Percentiles rank a stretch among this genome's conserved stretches.
Evolutionary conservation across 2,888 invertebrate genomes (phyloP).

Genomic region (Oeneis ivallda): DNA sequence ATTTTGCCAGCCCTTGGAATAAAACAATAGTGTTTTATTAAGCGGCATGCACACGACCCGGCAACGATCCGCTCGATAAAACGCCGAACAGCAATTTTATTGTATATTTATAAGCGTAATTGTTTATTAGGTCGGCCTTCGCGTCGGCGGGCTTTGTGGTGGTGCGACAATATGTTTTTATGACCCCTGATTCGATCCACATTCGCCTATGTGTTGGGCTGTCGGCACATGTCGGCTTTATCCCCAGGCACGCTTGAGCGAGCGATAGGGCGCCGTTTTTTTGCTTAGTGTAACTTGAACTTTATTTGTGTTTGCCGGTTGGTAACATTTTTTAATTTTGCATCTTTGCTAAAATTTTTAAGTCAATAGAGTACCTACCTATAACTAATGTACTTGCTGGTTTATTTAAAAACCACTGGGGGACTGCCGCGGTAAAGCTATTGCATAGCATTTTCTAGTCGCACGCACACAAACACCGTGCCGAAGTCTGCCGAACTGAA

Average conservation of each 20-base stretch:
- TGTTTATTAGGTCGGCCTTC: conserved; percentile 66
- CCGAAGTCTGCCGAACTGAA: no score
- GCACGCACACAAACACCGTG: no score
- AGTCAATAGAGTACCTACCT: no score
- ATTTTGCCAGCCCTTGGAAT: conserved; percentile 13
- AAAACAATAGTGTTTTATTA: conserved; percentile 27
- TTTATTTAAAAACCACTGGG: no score
- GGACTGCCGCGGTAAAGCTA: no score
- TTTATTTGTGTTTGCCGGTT: background rate
- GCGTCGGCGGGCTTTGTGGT: conserved; percentile 61
- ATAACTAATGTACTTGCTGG: no score
- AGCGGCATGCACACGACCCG: conserved; percentile 23
- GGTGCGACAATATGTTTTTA: conserved; percentile 59
- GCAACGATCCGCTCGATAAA: conserved; percentile 65
- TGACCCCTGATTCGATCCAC: conserved; percentile 63
- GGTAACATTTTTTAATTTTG: conserved; percentile 5
- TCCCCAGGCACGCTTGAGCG: conserved; percentile 47
- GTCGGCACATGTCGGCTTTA: conserved; percentile 44
- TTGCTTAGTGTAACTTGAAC: conserved; percentile 15
- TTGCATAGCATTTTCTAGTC: no score
- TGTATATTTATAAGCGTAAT: conserved; percentile 73
- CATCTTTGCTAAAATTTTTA: background rate
- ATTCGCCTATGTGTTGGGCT: conserved; percentile 37
- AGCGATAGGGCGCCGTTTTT: conserved; percentile 34
- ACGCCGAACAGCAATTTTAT: conserved; percentile 58